These are phyloP conservation scores for Protula sp. DNA, from an alignment of 2,888 invertebrate genomes.

Conservation along the genomic window DNA sequence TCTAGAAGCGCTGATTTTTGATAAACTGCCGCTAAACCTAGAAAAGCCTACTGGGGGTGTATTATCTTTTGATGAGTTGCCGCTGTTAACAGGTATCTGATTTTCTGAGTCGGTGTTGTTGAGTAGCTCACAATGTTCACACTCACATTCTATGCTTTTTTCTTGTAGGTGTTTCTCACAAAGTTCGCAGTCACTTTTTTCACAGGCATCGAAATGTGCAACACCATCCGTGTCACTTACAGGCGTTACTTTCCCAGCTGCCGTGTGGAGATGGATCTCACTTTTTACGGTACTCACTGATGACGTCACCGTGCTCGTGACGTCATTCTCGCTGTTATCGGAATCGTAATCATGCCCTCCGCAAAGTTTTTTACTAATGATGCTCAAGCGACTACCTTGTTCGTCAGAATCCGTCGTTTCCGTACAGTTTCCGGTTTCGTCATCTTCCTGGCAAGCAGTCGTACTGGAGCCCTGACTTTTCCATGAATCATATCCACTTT, in stretches of 20 bases:
- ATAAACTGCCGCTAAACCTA: too few species aligned
- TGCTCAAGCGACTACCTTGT: too few species aligned
- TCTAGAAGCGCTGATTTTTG: background rate
- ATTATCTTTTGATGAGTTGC: too few species aligned
- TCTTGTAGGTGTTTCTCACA: background rate
- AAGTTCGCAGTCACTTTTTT: too few species aligned
- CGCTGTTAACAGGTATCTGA: background rate
- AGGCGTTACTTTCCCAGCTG: too few species aligned
- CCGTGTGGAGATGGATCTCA: too few species aligned
- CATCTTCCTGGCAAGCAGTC: background rate
- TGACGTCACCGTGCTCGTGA: background rate
- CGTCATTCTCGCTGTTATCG: background rate
- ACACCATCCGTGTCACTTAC: background rate
- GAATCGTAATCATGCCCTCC: background rate
- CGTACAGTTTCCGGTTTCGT: background rate
- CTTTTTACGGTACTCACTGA: too few species aligned
- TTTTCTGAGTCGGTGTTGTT: background rate
- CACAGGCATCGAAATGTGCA: background rate
- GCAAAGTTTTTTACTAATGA: too few species aligned
- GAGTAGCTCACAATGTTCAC: background rate
- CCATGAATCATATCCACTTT: constrained; percentile 1
- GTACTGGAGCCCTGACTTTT: background rate
- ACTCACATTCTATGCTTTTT: background rate
- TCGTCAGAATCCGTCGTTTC: too few species aligned
- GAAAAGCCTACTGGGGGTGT: too few species aligned